Percentiles rank a stretch among this genome's conserved stretches.
These are phyloP conservation scores for Todiramphus chloris DNA, from an alignment of 2,113 vertebrate species.

Conservation along the genomic window DNA sequence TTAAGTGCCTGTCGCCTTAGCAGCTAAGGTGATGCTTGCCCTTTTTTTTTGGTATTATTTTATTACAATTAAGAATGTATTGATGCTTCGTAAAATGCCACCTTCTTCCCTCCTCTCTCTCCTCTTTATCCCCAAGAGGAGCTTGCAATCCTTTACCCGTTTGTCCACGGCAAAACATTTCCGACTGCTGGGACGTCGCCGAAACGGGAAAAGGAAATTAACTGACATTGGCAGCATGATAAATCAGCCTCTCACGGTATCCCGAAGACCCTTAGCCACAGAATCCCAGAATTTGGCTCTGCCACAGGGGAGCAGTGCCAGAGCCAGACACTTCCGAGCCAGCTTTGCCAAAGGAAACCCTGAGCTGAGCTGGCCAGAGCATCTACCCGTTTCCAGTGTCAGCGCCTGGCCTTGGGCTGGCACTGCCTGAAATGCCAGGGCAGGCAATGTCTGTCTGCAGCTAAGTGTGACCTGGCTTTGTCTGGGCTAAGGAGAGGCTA, in stretches of 20 bases:
- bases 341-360: background rate
- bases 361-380: background rate
- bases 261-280: background rate
- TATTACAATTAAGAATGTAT: background rate
- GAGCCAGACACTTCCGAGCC: background rate
- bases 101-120: background rate
- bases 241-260: background rate
- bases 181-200: background rate
- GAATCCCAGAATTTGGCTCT: background rate
- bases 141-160: background rate
- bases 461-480: background rate
- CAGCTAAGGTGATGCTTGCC: conserved; percentile 10
- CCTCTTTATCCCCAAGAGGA: background rate
- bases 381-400: rapidly evolving
- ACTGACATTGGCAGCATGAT: background rate
- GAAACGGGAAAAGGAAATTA: background rate
- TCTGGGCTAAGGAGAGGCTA: background rate
- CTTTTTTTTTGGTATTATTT: background rate
- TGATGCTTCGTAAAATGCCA: background rate
- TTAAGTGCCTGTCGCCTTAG: background rate
- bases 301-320: background rate
- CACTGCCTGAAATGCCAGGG: background rate
- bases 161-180: background rate
- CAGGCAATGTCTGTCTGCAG: background rate
- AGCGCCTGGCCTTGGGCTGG: rapidly evolving